Evolutionary conservation across 2,888 invertebrate species (phyloP).

Genomic region (Nasonovia ribisnigri): DNA sequence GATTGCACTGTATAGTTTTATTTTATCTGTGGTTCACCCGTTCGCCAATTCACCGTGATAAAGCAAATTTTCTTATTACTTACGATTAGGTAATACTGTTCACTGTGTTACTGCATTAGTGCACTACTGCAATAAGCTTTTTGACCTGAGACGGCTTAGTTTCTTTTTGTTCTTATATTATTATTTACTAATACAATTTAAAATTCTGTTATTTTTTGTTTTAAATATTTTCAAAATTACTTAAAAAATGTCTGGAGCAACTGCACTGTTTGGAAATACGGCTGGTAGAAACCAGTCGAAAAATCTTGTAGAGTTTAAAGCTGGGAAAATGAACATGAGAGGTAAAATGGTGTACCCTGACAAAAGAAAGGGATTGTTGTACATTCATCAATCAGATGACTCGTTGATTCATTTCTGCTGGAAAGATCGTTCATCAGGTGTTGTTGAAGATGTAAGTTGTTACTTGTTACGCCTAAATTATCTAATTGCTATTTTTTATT

Average conservation of each 20-base stretch:
- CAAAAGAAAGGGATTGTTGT: constrained; percentile 93
- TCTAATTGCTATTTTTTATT: not conserved
- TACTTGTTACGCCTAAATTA: not conserved
- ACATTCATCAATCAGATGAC: constrained; percentile 96
- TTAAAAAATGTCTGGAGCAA: constrained; percentile 75
- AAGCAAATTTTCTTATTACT: constrained; percentile 40
- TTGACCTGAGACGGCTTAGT: not conserved
- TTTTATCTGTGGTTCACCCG: not conserved
- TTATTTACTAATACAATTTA: not conserved
- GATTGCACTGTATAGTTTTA: not conserved
- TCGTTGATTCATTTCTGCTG: constrained; percentile 99
- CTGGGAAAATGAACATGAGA: constrained; percentile 95
- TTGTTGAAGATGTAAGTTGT: constrained; percentile 85
- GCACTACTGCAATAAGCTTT: not conserved
- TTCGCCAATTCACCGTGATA: constrained; percentile 27
- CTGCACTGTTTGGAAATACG: constrained; percentile 82
- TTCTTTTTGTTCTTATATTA: not conserved
- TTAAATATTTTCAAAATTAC: constrained; percentile 2
- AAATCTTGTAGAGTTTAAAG: constrained; percentile 94
- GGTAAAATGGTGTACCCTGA: constrained; percentile 95
- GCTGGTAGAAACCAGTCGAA: constrained; percentile 85
- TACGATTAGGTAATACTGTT: not conserved
- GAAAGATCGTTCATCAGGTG: constrained; percentile 95
- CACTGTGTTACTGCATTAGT: not conserved
- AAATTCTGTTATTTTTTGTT: not conserved